These are phyloP conservation scores for Triplophysa dalaica DNA, from an alignment of 2,113 vertebrate genomes.

Conservation along the genomic window DNA sequence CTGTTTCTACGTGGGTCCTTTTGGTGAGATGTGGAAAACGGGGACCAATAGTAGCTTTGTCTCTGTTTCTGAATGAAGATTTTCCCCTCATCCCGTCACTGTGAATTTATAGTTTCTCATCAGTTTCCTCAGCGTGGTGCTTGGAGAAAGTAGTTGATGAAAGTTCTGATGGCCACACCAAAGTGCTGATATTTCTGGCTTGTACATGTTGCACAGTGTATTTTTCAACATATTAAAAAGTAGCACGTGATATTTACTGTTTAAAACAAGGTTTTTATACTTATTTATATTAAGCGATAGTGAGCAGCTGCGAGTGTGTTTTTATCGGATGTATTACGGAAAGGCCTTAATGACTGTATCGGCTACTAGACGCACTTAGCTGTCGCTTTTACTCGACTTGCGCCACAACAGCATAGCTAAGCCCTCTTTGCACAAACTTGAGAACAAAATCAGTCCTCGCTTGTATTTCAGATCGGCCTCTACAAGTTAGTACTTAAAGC, in stretches of 20 bases:
- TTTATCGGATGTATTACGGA: conserved; percentile 12
- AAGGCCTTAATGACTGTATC: conserved; percentile 49
- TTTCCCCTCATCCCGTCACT: conserved; percentile 29
- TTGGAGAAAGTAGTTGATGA: conserved; percentile 30
- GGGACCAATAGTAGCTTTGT: conserved; percentile 51
- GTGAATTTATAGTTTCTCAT: conserved; percentile 34
- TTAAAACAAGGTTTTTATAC: conserved; percentile 46
- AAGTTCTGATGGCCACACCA: conserved; percentile 53
- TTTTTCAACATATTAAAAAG: conserved; percentile 36
- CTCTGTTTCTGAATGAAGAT: conserved; percentile 23
- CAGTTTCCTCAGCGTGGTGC: conserved; percentile 43
- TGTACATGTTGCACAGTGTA: conserved; percentile 63
- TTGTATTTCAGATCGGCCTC: neutral
- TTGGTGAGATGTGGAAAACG: conserved; percentile 35
- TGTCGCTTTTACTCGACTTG: neutral
- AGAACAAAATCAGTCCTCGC: conserved; percentile 9
- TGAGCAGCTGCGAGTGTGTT: conserved; percentile 13
- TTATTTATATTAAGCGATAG: conserved; percentile 52
- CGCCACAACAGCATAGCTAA: neutral
- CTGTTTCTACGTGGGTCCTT: conserved; percentile 24
- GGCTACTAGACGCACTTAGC: conserved; percentile 17
- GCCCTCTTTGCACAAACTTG: conserved; percentile 16
- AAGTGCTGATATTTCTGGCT: conserved; percentile 58
- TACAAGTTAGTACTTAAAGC: neutral
- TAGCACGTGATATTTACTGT: conserved; percentile 38